phyloP scores from a whole-genome alignment of 2,797 vertebrate genomes.

The Bradypodion pumilum region DNA sequence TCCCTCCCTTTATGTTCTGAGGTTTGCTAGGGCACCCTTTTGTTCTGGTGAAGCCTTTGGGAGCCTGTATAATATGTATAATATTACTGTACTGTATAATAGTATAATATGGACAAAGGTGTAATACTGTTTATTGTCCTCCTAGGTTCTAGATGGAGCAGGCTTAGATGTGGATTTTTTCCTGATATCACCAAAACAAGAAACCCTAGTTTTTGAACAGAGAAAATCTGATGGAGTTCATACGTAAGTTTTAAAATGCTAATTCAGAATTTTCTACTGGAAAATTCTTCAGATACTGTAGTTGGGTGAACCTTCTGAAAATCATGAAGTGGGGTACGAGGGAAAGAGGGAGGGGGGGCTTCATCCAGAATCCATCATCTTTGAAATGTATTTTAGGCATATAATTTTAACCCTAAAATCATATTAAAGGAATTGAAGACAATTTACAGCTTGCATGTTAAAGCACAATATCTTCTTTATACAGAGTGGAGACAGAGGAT shows the following conservation, averaged over 20 bases:
- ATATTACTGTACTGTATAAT: too few species aligned
- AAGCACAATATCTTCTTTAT: slow-evolving; percentile 6
- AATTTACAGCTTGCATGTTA: slow-evolving; percentile 1
- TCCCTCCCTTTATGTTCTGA: too few species aligned
- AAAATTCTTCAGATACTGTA: background rate
- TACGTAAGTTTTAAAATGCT: slow-evolving; percentile 84
- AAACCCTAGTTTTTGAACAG: slow-evolving; percentile 87
- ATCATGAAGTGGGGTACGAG: background rate
- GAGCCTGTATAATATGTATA: background rate
- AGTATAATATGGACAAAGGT: background rate
- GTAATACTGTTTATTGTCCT: slow-evolving; percentile 35
- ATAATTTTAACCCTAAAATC: background rate
- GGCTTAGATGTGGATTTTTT: slow-evolving; percentile 94
- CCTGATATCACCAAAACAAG: slow-evolving; percentile 86
- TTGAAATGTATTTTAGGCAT: background rate
- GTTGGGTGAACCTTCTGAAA: background rate
- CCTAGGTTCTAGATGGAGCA: slow-evolving; percentile 94
- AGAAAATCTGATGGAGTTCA: slow-evolving; percentile 96
- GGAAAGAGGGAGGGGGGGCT: too few species aligned
- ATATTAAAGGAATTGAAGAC: background rate
- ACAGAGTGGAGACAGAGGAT: slow-evolving; percentile 90
- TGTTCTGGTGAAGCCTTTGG: too few species aligned
- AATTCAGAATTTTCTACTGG: background rate
- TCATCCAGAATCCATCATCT: background rate
- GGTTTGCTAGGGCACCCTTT: too few species aligned